Conservation (phyloP, 2,113 vertebrate genomes). For the Formicarius rufipectus region DNA sequence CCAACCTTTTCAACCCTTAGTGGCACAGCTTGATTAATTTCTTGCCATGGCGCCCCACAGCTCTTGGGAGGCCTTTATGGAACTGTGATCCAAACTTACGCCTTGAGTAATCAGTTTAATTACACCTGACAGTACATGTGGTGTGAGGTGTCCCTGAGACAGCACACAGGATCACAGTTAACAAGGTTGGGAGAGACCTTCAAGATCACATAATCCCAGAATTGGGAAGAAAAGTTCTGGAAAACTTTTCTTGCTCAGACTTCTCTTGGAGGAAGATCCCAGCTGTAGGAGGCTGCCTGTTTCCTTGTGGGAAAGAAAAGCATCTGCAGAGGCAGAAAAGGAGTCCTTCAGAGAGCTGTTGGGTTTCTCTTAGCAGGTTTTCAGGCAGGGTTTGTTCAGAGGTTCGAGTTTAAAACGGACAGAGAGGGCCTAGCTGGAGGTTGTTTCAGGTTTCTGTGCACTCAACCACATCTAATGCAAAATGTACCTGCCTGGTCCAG, state of each 20-base stretch:
- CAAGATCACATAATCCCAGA: neutral
- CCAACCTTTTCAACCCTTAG: neutral
- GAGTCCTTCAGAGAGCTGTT: neutral
- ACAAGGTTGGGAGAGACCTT: neutral
- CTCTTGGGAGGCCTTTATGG: neutral
- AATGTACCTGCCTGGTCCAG: neutral
- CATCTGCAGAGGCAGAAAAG: neutral
- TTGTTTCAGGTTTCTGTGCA: slow-evolving; percentile 24
- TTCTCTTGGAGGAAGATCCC: neutral
- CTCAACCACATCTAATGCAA: slow-evolving; percentile 36
- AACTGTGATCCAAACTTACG: neutral
- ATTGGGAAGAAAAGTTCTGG: neutral
- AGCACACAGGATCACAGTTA: neutral
- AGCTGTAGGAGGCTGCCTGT: neutral
- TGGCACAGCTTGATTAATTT: neutral
- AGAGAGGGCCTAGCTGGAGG: neutral
- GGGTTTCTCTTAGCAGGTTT: neutral
- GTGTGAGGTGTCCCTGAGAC: neutral
- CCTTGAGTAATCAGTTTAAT: neutral
- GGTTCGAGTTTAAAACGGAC: neutral
- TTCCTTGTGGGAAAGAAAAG: neutral
- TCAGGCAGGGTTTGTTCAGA: neutral
- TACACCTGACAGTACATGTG: neutral
- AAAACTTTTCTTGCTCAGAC: neutral
- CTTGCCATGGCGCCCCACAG: neutral